Evolutionary conservation across 2,113 vertebrate genomes (phyloP).

Genomic region (Daubentonia madagascariensis): DNA sequence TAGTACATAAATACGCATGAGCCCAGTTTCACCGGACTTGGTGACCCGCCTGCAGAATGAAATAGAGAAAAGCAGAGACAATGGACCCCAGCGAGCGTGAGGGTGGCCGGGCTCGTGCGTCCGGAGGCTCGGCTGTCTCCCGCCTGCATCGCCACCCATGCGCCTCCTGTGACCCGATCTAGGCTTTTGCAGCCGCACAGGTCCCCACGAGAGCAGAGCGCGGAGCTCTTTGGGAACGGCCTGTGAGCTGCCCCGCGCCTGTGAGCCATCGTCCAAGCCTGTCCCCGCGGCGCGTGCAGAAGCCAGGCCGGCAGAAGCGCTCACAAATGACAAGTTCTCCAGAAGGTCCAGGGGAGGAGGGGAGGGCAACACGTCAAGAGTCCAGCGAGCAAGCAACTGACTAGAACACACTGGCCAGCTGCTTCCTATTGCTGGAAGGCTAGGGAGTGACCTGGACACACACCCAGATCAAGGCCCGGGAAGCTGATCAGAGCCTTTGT

Average conservation of each 20-base stretch:
- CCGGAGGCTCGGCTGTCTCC: background rate
- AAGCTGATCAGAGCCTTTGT: background rate
- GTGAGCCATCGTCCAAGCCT: background rate
- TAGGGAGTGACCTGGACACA: background rate
- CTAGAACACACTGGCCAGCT: background rate
- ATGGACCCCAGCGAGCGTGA: background rate
- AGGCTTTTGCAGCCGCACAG: background rate
- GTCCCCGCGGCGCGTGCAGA: fast-evolving
- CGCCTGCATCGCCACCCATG: background rate
- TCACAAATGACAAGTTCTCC: background rate
- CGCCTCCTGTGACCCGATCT: background rate
- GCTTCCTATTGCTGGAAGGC: background rate
- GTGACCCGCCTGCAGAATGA: background rate
- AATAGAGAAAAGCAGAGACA: background rate
- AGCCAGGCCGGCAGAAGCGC: background rate
- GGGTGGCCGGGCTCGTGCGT: too few species aligned
- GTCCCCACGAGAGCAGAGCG: background rate
- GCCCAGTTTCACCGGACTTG: background rate
- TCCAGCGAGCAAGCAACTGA: background rate
- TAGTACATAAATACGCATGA: background rate
- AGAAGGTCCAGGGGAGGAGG: background rate
- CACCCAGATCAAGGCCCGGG: background rate
- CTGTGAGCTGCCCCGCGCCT: background rate
- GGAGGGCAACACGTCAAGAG: background rate
- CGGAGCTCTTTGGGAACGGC: background rate